Base-by-base conservation (phyloP, 2,888 invertebrate species). In the Eupithecia dodoneata region DNA sequence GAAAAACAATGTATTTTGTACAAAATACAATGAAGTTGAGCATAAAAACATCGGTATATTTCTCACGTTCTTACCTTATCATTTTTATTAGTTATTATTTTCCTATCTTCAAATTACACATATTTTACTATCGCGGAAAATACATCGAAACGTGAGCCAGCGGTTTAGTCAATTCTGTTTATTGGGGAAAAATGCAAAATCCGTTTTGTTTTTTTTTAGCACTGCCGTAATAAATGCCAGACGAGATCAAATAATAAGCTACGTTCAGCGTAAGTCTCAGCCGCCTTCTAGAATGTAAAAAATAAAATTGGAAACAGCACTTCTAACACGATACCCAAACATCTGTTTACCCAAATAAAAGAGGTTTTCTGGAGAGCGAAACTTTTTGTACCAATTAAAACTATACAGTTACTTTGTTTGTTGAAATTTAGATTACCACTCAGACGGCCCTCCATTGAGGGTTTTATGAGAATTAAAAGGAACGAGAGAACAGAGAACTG, bases 381-480 rank as follows among this genome's bases (percentile, higher is more conserved):
- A 86, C 87, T 89, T 93, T 91, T 91, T 93, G 90, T 93, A 84
- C 88, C 87, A 91, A 92, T 93, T 91, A 91, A 91, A 89, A 83
- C 87, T 87, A 89, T 89, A 89, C 84, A 85, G 87, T 87, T 89
- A 87, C 86, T 87, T 87, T 85, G 85, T 81, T 86, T 88, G 85
- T 90, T 89, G 87, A 90, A 92, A 93, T 92, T 92, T 88, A 88
- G 87, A 91, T 92, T 88, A 87, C 87, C 88, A 87, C 89, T 91
- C 89, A 88, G 88, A 80, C 72, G 49, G 78, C 86, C 85, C 86
- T 89, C 90, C 88, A 89, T 92, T 92, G 87, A 88, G 88, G 89
- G 90, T 91, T 93, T 90, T 87, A 90, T 88, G 80, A 87, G 92
- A 90, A 92, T 93, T 91, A 89, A 87, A 85, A 85, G 87, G 86